Percentiles rank a stretch among this genome's conserved stretches.
phyloP scores from a whole-genome alignment of 2,888 invertebrate genomes.

The Imbricaverruca yamaguchii region DNA sequence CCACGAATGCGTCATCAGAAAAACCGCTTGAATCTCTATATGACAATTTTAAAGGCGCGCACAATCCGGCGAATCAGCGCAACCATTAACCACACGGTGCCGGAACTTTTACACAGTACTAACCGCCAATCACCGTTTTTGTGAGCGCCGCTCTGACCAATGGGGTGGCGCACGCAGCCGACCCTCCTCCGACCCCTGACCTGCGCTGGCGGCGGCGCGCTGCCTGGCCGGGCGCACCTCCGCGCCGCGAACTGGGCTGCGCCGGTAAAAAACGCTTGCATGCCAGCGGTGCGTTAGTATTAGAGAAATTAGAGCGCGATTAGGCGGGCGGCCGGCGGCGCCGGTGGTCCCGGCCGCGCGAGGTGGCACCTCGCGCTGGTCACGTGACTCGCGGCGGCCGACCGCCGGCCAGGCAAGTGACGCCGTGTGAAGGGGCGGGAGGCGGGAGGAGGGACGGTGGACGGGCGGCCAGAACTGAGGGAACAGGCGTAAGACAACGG shows the following conservation, averaged over 20 bases:
- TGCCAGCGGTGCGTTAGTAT: background rate
- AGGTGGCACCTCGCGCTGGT: background rate
- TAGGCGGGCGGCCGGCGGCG: background rate
- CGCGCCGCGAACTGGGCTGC: background rate
- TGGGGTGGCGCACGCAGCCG: background rate
- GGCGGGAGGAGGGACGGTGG: too few species aligned
- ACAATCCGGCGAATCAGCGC: conserved; percentile 2
- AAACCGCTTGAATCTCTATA: background rate
- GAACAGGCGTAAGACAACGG: too few species aligned
- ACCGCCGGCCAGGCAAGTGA: background rate
- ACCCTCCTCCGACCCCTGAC: background rate
- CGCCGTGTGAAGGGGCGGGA: too few species aligned
- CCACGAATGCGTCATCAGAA: background rate
- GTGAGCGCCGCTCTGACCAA: background rate
- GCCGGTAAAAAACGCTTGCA: background rate
- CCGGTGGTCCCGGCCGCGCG: background rate
- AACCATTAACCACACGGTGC: background rate
- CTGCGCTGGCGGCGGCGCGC: background rate
- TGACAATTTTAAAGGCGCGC: background rate
- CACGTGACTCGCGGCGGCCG: background rate
- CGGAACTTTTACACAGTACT: background rate
- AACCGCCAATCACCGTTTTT: conserved; percentile 13
- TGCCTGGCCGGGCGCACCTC: background rate
- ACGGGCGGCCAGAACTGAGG: too few species aligned
- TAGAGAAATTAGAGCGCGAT: conserved; percentile 7